Base-by-base conservation (phyloP, 1,140 invertebrate species). In the Pteromalus puparum region DNA sequence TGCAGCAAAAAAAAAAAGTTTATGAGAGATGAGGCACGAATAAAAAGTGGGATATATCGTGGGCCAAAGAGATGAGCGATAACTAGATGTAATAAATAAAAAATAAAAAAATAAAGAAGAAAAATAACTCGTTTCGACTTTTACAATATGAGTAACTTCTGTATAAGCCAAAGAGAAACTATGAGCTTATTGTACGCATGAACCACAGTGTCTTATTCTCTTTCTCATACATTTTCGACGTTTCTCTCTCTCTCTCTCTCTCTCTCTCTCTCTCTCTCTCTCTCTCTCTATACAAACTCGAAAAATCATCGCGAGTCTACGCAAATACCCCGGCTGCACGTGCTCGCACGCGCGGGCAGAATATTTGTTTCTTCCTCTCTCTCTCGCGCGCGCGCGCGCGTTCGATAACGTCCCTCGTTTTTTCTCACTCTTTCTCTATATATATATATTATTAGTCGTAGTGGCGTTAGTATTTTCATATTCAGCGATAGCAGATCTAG, bases 101-200 rank as follows among this genome's bases (percentile, higher is more conserved):
- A 74, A 83, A 53, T 76, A 78, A 53, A 79, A 82, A 18, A 77
- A 48, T n/a, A 73, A 81, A 75, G n/a, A 21, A 74, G 12, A 81
- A 76, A 75, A 67, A 10, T 81, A 82, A 86, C 24, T 72, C 38
- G 61, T 48, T 82, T 74, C 76, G 68, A 46, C 21, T 77, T 70
- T 72, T n/a, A 61, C 21, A 53, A 65, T 78, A 42, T 24, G 73
- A 82, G 74, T 65, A 76, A 85, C 34, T 78, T 68, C 34, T 77
- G 73, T 68, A 61, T 85, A 88, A 90, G 85, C 87, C 82, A 88
- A 88, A 87, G 89, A 90, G 88, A 91, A 92, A 91, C 89, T 88
- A 91, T 91, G 90, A 91, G 88, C 70, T 88, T 82, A 61, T 89
- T 88, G 85, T 74, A 87, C 87, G 87, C 84, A 86, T 61, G 83